Conservation (phyloP, 2,797 vertebrate genomes). For the Heliangelus exortis region DNA sequence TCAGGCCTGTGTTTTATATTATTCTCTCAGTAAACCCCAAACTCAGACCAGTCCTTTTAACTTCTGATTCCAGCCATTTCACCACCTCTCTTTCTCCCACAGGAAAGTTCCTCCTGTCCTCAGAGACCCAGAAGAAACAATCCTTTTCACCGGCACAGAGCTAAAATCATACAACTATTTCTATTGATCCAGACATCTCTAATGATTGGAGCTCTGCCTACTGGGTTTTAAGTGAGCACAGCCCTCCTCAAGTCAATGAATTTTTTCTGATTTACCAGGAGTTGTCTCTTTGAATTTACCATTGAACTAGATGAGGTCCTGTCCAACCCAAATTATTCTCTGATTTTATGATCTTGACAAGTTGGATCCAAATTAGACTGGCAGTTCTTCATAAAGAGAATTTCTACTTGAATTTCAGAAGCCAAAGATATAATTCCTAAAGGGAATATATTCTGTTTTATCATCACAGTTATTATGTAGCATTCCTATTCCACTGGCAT, state of each 20-base stretch:
- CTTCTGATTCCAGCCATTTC: not conserved
- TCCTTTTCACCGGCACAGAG: not conserved
- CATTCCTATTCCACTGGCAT: not conserved
- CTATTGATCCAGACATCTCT: not conserved
- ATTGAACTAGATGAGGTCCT: not conserved
- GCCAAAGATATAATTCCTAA: not conserved
- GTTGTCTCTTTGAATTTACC: not conserved
- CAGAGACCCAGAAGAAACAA: not conserved
- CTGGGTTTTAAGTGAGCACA: not conserved
- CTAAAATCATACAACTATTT: not conserved
- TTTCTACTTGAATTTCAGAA: not conserved
- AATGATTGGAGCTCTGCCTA: not conserved
- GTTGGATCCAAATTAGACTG: not conserved
- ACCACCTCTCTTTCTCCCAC: not conserved
- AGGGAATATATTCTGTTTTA: not conserved
- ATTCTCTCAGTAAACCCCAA: not conserved
- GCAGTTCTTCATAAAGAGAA: not conserved
- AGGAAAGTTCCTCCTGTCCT: not conserved
- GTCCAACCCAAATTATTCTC: too few species aligned
- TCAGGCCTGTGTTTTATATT: accelerated
- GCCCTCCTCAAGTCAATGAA: not conserved
- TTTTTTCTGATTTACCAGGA: not conserved
- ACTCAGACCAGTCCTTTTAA: not conserved
- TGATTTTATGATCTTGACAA: too few species aligned
- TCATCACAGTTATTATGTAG: not conserved